Evolutionary conservation across 2,888 invertebrate genomes (phyloP), one percentile per base, ranked within the genome.

Genomic region (Sesia bembeciformis): DNA sequence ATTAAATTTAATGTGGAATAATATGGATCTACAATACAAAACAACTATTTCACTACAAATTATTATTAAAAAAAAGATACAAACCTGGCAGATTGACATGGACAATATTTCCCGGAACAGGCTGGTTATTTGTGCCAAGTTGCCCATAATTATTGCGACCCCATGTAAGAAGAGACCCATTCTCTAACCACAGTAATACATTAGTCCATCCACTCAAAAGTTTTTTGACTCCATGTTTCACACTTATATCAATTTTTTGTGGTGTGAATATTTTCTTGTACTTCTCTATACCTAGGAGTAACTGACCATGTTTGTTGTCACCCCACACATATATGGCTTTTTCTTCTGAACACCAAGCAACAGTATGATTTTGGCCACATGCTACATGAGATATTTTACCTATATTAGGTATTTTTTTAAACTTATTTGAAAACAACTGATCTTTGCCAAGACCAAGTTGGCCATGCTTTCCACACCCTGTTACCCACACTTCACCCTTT

Each of bases 141-240:
- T 96, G 96, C 0, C 95, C 95, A 78, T 95, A 95, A 63, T 91
- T 92, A 74, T 96, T 96, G 67, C 96, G 90, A 3, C 96, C 96
- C 95, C 95, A 96, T 7, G 92, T 88, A 40, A 92, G 83, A n/a
- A 96, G 76, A 57, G 90, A 85, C 7, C 93, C 93, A 70, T 90
- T 87, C 59, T 91, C 91, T 7, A 92, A 89, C 78, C 93, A 84
- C 6, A 93, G 84, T 4, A 93, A 90, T 63, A 92, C 92, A 76
- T 96, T 96, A 1, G 94, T 95, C 96, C 96, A 96, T 4, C 96
- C 96, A 64, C 92, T 91, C 61, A 90, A 79, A 40, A 95, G 81
- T 57, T 91, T 90, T 55, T 83, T 89, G 7, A 93, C 88, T 57
- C 84, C 78, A 57, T 90, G 88, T 60, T 91, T 91, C 52, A 90